A percentile compares a stretch with the other conserved stretches of the same genome.
phyloP scores from a whole-genome alignment of 2,797 vertebrate species.

The Schizopygopsis malacanthus region DNA sequence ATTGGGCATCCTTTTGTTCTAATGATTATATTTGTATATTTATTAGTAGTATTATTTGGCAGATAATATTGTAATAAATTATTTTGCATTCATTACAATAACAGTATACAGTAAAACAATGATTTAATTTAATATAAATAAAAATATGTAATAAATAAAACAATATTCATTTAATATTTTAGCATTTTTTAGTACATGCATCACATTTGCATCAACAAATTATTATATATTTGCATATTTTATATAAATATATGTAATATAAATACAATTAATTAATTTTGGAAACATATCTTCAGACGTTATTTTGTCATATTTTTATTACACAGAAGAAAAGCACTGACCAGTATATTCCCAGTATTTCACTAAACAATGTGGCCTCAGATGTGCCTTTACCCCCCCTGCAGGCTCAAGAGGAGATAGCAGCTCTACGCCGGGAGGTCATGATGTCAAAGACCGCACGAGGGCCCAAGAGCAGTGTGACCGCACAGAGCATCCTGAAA shows the following conservation, averaged over 20 bases:
- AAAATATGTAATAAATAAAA: neutral
- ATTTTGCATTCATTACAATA: neutral
- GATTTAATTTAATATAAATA: neutral
- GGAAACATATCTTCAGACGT: neutral
- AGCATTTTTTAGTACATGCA: neutral
- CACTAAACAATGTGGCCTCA: neutral
- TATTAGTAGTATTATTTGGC: neutral
- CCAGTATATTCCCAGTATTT: neutral
- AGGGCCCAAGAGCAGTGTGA: conserved; percentile 67
- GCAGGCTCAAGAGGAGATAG: conserved; percentile 82
- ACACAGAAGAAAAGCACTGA: neutral
- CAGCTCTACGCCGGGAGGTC: conserved; percentile 73
- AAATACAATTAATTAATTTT: neutral
- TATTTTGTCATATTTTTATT: neutral
- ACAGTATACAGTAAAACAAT: neutral
- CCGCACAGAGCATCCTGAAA: conserved; percentile 75
- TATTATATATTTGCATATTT: neutral
- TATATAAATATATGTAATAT: neutral
- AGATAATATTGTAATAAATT: neutral
- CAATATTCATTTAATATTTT: neutral
- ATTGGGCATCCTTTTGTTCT: neutral
- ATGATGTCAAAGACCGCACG: conserved; percentile 73
- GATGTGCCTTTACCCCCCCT: neutral
- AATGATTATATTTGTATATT: neutral
- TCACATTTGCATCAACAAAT: neutral